phyloP scores from a whole-genome alignment of 2,888 invertebrate genomes.

The Pollenia griseotomentosa region DNA sequence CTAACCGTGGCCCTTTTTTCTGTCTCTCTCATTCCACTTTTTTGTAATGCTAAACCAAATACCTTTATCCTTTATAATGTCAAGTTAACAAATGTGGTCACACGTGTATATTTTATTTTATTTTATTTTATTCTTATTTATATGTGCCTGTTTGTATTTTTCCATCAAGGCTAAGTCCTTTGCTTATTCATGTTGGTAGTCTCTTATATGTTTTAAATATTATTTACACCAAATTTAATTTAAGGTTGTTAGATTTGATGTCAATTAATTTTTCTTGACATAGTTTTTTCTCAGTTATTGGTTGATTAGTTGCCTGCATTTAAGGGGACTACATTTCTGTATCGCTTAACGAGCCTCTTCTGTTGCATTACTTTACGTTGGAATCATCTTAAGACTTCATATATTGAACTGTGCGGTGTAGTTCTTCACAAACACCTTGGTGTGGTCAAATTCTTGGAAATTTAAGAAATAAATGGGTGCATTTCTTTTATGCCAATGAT shows the following conservation, averaged over 20 bases:
- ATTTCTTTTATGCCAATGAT: no score
- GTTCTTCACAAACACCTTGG: no score
- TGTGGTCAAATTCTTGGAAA: no score
- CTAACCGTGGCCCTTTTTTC: background rate
- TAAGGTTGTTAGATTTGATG: slow-evolving; percentile 21
- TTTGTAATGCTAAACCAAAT: background rate
- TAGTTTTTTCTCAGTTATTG: background rate
- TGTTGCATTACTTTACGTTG: no score
- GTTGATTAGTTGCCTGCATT: no score
- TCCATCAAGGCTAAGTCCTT: background rate
- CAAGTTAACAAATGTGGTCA: slow-evolving; percentile 41
- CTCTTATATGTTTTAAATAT: background rate
- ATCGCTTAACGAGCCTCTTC: no score
- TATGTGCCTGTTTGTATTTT: background rate
- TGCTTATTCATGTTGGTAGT: slow-evolving; percentile 11
- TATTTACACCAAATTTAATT: slow-evolving; percentile 50
- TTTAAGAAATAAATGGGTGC: no score
- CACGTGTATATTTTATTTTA: no score
- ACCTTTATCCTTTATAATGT: slow-evolving; percentile 1
- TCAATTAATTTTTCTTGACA: slow-evolving; percentile 17
- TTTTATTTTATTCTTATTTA: background rate
- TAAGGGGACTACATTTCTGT: no score
- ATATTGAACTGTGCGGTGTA: no score
- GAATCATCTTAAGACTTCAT: no score
- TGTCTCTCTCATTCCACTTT: background rate